These are phyloP conservation scores for Apus apus DNA, from an alignment of 2,113 vertebrate genomes.

Conservation along the genomic window DNA sequence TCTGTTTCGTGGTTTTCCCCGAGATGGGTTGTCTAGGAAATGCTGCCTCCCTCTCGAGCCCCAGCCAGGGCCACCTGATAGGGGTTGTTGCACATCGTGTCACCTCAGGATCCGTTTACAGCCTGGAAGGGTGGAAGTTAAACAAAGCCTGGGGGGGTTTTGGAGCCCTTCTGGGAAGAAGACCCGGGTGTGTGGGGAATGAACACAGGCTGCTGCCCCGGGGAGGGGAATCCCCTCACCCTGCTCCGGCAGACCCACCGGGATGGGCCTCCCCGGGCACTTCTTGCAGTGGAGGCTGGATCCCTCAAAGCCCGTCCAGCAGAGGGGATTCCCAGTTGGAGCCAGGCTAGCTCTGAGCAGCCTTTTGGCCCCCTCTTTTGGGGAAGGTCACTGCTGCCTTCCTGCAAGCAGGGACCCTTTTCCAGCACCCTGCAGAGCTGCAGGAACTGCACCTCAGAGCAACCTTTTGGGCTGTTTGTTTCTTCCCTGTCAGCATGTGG, in stretches of 20 bases:
- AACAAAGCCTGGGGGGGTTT: neutral
- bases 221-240: neutral
- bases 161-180: neutral
- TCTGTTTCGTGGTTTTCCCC: neutral
- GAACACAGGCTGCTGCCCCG: rapidly evolving
- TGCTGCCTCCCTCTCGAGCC: neutral
- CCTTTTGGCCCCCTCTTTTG: neutral
- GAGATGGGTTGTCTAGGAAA: neutral
- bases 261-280: neutral
- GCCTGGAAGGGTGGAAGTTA: neutral
- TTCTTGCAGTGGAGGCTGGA: neutral
- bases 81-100: rapidly evolving
- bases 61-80: neutral
- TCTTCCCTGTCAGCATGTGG: neutral
- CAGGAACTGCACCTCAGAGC: rapidly evolving
- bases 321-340: neutral
- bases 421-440: neutral
- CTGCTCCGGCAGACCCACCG: neutral
- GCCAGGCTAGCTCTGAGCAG: neutral
- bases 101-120: neutral
- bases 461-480: neutral
- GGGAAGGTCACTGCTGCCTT: neutral
- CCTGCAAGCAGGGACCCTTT: neutral
- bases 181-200: rapidly evolving
- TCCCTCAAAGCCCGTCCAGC: neutral